A percentile compares a stretch with the other conserved stretches of the same genome.
Evolutionary conservation across 2,113 vertebrate genomes (phyloP).

Genomic region (Pteruthius melanotis): DNA sequence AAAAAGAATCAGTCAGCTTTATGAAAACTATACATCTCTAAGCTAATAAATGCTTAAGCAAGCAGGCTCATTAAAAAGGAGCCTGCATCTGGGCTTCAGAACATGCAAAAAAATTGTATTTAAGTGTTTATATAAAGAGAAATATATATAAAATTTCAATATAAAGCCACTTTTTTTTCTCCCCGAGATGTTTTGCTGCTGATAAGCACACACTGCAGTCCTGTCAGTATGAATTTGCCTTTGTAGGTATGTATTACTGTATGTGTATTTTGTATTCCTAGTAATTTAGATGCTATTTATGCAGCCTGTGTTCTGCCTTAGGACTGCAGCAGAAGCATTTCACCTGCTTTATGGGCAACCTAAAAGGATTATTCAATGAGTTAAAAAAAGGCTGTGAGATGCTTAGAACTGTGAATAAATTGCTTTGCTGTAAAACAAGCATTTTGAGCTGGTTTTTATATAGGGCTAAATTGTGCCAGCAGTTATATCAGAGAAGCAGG

Average conservation of each 20-base stretch:
- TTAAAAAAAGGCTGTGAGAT: conserved; percentile 46
- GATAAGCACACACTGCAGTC: conserved; percentile 61
- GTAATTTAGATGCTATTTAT: conserved; percentile 66
- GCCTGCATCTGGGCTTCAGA: conserved; percentile 18
- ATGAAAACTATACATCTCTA: conserved; percentile 51
- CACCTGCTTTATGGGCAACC: conserved; percentile 62
- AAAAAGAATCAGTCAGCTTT: conserved; percentile 50
- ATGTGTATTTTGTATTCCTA: conserved; percentile 62
- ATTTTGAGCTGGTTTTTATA: conserved; percentile 32
- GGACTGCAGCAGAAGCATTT: conserved; percentile 68
- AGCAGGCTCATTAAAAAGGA: conserved; percentile 46
- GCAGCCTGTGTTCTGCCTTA: conserved; percentile 64
- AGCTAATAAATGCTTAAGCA: conserved; percentile 62
- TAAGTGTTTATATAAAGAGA: conserved; percentile 46
- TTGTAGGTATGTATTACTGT: conserved; percentile 65
- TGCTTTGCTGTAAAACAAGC: conserved; percentile 63
- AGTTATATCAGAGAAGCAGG: neutral
- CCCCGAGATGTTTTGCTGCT: conserved; percentile 56
- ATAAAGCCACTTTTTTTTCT: conserved; percentile 19
- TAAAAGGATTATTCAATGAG: conserved; percentile 68
- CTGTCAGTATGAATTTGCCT: conserved; percentile 67
- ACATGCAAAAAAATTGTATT: conserved; percentile 22
- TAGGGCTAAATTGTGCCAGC: conserved; percentile 25
- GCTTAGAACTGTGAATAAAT: conserved; percentile 64
- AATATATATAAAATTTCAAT: neutral